A percentile compares a stretch with the other conserved stretches of the same genome.
These are phyloP conservation scores for Neotragus pygmaeus DNA, from an alignment of 2,113 vertebrate species.

Conservation along the genomic window DNA sequence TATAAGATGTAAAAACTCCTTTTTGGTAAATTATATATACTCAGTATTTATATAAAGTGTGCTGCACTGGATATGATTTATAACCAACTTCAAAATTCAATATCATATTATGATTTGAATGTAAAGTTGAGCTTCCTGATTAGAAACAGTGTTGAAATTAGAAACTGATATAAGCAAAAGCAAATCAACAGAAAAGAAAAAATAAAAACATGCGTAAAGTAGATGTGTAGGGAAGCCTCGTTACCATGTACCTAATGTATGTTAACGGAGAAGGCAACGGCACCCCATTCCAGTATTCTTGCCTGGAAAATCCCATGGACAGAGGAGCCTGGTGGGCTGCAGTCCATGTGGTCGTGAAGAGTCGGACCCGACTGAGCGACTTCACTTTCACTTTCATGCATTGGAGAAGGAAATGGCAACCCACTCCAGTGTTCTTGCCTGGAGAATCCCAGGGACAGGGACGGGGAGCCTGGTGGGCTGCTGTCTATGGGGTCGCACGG, in stretches of 20 bases:
- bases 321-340: no score
- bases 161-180: background rate
- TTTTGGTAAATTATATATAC: background rate
- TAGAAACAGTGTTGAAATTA: background rate
- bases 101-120: background rate
- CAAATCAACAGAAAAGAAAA: background rate
- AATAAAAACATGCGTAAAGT: background rate
- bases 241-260: background rate
- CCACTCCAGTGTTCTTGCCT: no score
- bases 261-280: background rate
- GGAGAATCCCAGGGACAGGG: no score
- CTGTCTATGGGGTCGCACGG: no score
- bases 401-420: no score
- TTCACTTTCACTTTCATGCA: no score
- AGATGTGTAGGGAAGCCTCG: background rate
- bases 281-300: no score
- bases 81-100: background rate
- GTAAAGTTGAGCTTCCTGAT: background rate
- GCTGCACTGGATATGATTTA: conserved; percentile 5
- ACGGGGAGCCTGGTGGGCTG: no score
- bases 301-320: no score
- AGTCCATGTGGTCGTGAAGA: no score
- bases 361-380: no score
- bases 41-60: conserved; percentile 24
- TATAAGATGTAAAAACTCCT: background rate